A percentile compares a stretch with the other conserved stretches of the same genome.
phyloP scores from a whole-genome alignment of 1,140 invertebrate species.

The Halictus rubicundus region DNA sequence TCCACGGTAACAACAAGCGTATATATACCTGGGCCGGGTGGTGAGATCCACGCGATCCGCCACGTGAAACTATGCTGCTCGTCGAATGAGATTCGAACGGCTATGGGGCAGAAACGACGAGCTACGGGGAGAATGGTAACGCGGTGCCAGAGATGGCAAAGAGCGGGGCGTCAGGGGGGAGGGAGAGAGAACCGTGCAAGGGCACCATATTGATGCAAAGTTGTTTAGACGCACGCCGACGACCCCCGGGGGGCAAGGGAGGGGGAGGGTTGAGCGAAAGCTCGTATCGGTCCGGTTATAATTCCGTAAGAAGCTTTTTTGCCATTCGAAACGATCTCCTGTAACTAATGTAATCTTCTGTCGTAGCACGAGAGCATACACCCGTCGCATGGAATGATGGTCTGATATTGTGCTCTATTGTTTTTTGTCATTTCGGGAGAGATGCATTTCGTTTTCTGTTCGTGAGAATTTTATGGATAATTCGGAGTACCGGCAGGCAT shows the following conservation, averaged over 20 bases:
- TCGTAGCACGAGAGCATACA: too few relatives aligned
- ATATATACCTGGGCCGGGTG: constrained; percentile 7
- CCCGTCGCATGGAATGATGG: too few relatives aligned
- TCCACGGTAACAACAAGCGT: constrained; percentile 21
- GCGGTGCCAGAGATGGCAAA: not conserved
- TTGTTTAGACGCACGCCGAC: constrained; percentile 71
- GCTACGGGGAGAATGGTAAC: not conserved
- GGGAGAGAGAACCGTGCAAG: not conserved
- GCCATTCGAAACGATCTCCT: not conserved
- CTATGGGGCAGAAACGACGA: constrained; percentile 16
- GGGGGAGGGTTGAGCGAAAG: constrained; percentile 62
- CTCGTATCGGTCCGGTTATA: constrained; percentile 61
- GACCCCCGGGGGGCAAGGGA: constrained; percentile 59
- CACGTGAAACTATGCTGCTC: constrained; percentile 69
- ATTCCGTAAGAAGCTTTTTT: constrained; percentile 66
- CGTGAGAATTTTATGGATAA: too few relatives aligned
- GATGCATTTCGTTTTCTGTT: too few relatives aligned
- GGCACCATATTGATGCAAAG: constrained; percentile 63
- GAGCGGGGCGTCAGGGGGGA: not conserved
- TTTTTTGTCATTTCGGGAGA: too few relatives aligned
- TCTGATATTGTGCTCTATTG: too few relatives aligned
- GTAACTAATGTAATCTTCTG: not conserved
- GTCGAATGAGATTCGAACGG: constrained; percentile 69
- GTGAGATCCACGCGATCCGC: constrained; percentile 49
- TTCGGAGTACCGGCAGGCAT: too few relatives aligned